Base-by-base conservation (phyloP, 1,140 invertebrate species). In the Pseudobourletiella spinata region DNA sequence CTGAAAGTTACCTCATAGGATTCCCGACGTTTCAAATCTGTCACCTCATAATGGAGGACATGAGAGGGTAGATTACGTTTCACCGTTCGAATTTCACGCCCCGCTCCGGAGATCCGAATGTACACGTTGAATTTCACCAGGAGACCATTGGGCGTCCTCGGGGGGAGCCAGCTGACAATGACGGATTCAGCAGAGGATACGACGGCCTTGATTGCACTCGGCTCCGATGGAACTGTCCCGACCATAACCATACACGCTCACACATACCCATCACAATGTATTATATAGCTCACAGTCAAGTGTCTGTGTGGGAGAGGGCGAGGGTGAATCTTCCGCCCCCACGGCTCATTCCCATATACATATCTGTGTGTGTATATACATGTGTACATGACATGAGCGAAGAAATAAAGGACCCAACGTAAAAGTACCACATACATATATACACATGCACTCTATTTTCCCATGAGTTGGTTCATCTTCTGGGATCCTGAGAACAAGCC, bases 91-190 rank as follows among this genome's bases (percentile, higher is more conserved):
- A 78, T 73, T 74, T 79, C 77, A 69, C 78, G 74, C 29, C 64
- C 57, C 84, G 85, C 83, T 73, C 86, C 85, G 43, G 86, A 79
- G 68, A 86, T 79, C 64, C 85, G 83, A 83, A 88, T 86, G 73
- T 87, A 88, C 39, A 91, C 81, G 51, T 83, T 86, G 72, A 87
- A 90, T 70, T 86, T 84, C 1, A 79, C 83, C 30, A 90, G 80
- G 54, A 84, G 67, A 2, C 88, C 88, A 72, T 89, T 89, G 1
- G 83, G 83, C 46, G 83, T 78, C 0, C 80, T 72, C 1, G 87
- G 87, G 3, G 85, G 83, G 57, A 86, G 75, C 88, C 88, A 90
- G 63, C 84, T 85, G 42, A 90, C 82, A 46, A 88, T 77, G n/a
- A 89, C 81, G 1, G 83, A 82, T 54, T 83, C 82, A 57, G 81